These are phyloP conservation scores for Leucophenga montana DNA, from an alignment of 2,888 invertebrate species.

Conservation along the genomic window DNA sequence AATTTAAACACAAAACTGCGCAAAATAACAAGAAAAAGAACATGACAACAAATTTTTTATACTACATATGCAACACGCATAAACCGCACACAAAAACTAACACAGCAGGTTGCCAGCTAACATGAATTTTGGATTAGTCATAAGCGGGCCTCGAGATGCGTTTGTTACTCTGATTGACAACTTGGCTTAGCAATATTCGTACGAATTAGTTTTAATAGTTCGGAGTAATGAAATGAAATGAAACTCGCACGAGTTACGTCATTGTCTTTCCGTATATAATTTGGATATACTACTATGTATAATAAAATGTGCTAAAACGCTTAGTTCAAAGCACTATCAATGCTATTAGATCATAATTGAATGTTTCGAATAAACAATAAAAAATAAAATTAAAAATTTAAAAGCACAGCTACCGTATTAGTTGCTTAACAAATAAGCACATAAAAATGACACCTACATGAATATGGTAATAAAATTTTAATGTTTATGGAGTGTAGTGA, in stretches of 20 bases:
- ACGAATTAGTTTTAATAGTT: constrained; percentile 6
- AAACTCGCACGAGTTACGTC: not conserved
- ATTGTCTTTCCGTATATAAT: not conserved
- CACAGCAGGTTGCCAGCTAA: not conserved
- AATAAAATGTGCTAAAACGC: not conserved
- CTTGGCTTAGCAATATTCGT: not conserved
- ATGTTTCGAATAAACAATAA: not conserved
- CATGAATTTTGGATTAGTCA: constrained; percentile 7
- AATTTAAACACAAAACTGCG: constrained; percentile 46
- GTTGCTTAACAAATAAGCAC: not conserved
- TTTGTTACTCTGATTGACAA: constrained; percentile 9
- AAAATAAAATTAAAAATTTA: constrained; percentile 9
- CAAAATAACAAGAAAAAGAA: too few relatives aligned
- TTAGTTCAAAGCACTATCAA: constrained; percentile 24
- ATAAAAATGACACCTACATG: constrained; percentile 7
- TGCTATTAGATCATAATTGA: not conserved
- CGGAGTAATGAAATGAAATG: not conserved
- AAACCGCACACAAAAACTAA: not conserved
- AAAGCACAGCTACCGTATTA: not conserved
- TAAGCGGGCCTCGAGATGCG: constrained; percentile 2
- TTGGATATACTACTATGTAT: not conserved
- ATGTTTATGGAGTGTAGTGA: too few relatives aligned
- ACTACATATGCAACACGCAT: constrained; percentile 2
- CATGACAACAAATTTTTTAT: not conserved
- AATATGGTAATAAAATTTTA: not conserved